Evolutionary conservation across 1,140 invertebrate species (phyloP), one percentile per base, ranked within the genome.

Genomic region (Microplitis mediator): DNA sequence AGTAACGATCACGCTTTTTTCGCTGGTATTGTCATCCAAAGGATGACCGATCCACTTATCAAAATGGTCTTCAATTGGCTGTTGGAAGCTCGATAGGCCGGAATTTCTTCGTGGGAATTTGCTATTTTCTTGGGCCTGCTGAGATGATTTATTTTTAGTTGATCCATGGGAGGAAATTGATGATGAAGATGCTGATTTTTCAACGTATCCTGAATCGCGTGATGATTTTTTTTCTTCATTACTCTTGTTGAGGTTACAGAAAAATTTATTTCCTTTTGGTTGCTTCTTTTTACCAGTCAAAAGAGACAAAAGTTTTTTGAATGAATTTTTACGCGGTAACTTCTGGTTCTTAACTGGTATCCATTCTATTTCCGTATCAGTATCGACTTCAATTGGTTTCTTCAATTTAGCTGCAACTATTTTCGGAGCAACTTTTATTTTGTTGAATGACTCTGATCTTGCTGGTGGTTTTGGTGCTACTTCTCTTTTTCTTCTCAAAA

Each of bases 391-490:
- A 52, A 83, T 76, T 0, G 80, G 81, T n/a, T 74, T 78, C 31
- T 83, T 83, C 13, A 82, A 56, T 32, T 75, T 78, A 4, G 80
- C 80, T 0, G 77, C 81, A 2, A 81, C 61, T 23, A 80, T 74
- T 35, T 74, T 78, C 13, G 81, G 76, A 0, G 73, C 14, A 9
- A 50, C 70, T 54, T 66, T 52, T 35, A 64, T 51, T 69, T 45
- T 52, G 16, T 11, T 75, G 62, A 54, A 16, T 6, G 31, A 39
- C 0, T 36, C 45, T 14, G 31, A 36, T 32, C 39, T 72, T 1
- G 1, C 54, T 5, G 52, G 51, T 60, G 64, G 39, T 32, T 13
- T 58, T 56, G 5, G 4, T 4, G 31, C 4, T 13, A 5, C 4
- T 4, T 61, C 13, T 39, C 23, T 32, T 71, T 67, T 50, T 65